Base-by-base conservation (phyloP, 2,797 vertebrate species). In the Pangasius krempfi region DNA sequence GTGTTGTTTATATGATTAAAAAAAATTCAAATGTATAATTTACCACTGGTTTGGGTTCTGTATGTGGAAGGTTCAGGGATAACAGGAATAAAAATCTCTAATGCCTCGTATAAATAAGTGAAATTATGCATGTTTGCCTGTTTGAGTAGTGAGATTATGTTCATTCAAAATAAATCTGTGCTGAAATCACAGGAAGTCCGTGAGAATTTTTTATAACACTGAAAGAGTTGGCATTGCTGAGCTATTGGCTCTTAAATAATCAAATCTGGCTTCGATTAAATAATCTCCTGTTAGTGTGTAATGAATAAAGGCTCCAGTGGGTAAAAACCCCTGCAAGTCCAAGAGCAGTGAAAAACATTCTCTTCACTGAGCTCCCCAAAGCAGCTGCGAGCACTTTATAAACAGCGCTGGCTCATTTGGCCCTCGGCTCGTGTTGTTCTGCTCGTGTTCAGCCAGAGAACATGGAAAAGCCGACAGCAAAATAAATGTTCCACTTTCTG, bases 281-380 rank as follows among this genome's bases (percentile, higher is more conserved):
- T 79, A 33, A 79, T 79, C 52, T 79, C n/a, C 76, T 79, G 52
- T 56, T 56, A 22, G 16, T 5, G 27, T 33, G 76, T 9, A 79
- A 54, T 54, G 50, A 79, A 79, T 33, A 25, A 79, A 54, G 9
- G 76, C 76, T 56, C 52, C 52, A 20, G 52, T 54, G 52, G 18
- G 30, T 20, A 62, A 9, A 60, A 25, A 22, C 22, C 14, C 68
- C 8, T 22, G 44, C 22, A 50, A 33, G n/a, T 56, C 52, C 76
- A 33, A 22, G n/a, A 79, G 76, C n/a, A 79, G 50, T 79, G n/a
- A 20, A 33, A 56, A 79, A 10, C 50, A 18, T 79, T 79, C 76
- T 79, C n/a, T 56, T 79, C 50, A 79, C n/a, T 33, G 16, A 76
- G 76, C n/a, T 54, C 50, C 50, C n/a, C 50, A 9, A 78, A 78